Evolutionary conservation across 2,113 vertebrate genomes (phyloP).

Genomic region (Mirounga angustirostris): DNA sequence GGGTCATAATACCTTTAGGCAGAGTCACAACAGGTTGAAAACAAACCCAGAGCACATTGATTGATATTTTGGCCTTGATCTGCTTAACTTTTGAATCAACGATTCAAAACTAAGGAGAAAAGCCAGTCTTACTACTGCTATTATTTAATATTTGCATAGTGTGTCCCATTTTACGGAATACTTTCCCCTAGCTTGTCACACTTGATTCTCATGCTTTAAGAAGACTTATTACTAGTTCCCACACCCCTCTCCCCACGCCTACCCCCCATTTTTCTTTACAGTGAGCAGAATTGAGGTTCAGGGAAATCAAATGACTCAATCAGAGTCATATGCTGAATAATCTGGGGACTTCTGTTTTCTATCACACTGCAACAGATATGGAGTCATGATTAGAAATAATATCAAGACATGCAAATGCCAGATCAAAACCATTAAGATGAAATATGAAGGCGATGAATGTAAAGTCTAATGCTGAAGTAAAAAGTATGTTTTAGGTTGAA

Average conservation of each 20-base stretch:
- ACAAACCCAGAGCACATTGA: not conserved
- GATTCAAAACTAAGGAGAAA: not conserved
- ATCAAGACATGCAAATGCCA: constrained; percentile 24
- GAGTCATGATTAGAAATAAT: constrained; percentile 56
- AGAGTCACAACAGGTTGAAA: constrained; percentile 52
- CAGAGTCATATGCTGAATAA: constrained; percentile 59
- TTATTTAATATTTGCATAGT: not conserved
- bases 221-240: not conserved
- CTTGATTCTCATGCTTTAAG: not conserved
- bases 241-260: not conserved
- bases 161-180: not conserved
- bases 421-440: constrained; percentile 42
- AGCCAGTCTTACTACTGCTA: not conserved
- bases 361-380: constrained; percentile 16
- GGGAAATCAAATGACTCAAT: constrained; percentile 58
- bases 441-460: not conserved
- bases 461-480: not conserved
- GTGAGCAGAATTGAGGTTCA: constrained; percentile 49
- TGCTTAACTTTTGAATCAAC: constrained; percentile 37
- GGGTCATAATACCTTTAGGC: not conserved
- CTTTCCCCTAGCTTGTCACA: not conserved
- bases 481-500: not conserved
- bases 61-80: constrained; percentile 50
- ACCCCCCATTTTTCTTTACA: not conserved
- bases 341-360: constrained; percentile 69